phyloP scores from a whole-genome alignment of 2,888 invertebrate genomes.

The Molorchus minor region DNA sequence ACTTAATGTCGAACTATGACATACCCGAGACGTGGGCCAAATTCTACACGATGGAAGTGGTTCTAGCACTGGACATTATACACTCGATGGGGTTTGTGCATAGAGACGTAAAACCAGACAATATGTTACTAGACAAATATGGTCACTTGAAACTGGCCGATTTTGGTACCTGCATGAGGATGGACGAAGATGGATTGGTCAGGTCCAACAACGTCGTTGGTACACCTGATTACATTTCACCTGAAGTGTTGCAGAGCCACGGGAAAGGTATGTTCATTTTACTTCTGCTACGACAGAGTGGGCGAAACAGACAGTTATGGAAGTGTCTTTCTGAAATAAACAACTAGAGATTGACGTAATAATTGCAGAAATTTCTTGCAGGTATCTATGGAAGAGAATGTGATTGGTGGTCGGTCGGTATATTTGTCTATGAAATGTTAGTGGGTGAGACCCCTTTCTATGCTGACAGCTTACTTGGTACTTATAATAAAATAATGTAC shows the following conservation, averaged over 20 bases:
- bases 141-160: constrained; percentile 99
- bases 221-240: constrained; percentile 99
- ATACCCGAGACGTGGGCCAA: constrained; percentile 86
- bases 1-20: constrained; percentile 98
- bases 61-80: constrained; percentile 96
- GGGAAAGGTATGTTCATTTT: constrained; percentile 64
- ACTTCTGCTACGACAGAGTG: neutral
- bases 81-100: constrained; percentile 97
- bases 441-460: constrained; percentile 99
- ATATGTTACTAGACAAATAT: constrained; percentile 94
- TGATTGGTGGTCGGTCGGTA: constrained; percentile 99
- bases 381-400: constrained; percentile 94
- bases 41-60: constrained; percentile 58
- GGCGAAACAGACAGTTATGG: neutral
- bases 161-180: constrained; percentile 99
- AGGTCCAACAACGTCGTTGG: constrained; percentile 98
- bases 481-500: constrained; percentile 99
- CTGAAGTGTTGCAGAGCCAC: constrained; percentile 97
- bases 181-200: constrained; percentile 95
- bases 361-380: constrained; percentile 13
- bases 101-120: constrained; percentile 98
- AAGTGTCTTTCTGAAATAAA: neutral
- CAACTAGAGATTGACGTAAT: neutral
- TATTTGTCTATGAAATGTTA: constrained; percentile 98
- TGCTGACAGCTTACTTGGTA: constrained; percentile 95